Evolutionary conservation across 2,113 vertebrate genomes (phyloP).

Genomic region (Bubo blakistoni): DNA sequence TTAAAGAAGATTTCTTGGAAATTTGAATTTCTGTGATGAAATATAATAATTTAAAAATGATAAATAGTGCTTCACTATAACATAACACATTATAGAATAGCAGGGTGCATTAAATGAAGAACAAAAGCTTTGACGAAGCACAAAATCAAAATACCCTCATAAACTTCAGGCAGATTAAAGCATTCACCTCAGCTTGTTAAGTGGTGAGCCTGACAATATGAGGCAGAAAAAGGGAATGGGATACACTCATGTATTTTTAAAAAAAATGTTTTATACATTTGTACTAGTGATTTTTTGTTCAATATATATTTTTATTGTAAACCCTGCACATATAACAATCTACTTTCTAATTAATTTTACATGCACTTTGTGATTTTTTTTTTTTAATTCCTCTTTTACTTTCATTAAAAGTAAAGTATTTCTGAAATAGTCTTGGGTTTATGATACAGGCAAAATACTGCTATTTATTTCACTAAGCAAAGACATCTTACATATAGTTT

Average conservation of each 20-base stretch:
- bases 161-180: background rate
- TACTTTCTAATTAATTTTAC: background rate
- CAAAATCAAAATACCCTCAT: background rate
- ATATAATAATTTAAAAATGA: background rate
- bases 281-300: background rate
- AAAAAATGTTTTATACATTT: background rate
- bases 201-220: background rate
- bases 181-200: background rate
- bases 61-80: background rate
- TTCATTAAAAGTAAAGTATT: background rate
- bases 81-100: background rate
- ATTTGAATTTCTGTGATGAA: background rate
- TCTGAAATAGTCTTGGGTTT: background rate
- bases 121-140: background rate
- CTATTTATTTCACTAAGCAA: background rate
- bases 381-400: background rate
- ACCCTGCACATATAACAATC: background rate
- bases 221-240: background rate
- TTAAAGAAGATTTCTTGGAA: background rate
- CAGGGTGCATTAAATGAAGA: background rate
- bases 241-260: accelerated
- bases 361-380: background rate
- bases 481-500: background rate
- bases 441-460: background rate
- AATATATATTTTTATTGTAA: background rate